Evolutionary conservation across 2,113 vertebrate genomes (phyloP).

Genomic region (Ascaphus truei): DNA sequence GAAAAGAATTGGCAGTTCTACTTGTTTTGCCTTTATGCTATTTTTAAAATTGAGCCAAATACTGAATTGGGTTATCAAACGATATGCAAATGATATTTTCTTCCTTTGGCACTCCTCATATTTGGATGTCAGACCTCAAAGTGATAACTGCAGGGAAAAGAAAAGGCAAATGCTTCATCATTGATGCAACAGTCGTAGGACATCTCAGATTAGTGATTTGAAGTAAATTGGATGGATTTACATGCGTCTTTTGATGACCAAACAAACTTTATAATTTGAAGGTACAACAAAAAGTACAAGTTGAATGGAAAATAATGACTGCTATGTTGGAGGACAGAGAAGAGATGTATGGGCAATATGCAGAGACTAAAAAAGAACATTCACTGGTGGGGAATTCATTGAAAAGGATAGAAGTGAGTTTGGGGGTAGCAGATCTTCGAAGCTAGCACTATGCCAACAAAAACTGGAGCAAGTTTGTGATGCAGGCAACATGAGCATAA

Average conservation of each 20-base stretch:
- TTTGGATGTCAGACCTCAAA: constrained; percentile 3
- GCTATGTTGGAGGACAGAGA: too few species aligned
- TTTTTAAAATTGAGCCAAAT: constrained; percentile 25
- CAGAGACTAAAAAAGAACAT: neutral
- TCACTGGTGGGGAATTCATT: neutral
- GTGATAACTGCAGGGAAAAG: constrained; percentile 2
- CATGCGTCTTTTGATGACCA: too few species aligned
- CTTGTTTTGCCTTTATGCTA: constrained; percentile 35
- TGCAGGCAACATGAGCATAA: too few species aligned
- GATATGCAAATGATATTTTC: constrained; percentile 20
- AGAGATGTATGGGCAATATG: too few species aligned
- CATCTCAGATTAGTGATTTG: too few species aligned
- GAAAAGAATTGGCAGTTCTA: constrained; percentile 32
- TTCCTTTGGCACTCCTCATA: neutral
- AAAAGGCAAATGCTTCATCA: constrained; percentile 8
- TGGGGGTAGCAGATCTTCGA: neutral
- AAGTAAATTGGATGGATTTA: too few species aligned
- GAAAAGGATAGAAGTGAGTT: too few species aligned
- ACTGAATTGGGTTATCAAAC: constrained; percentile 13
- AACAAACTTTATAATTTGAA: too few species aligned
- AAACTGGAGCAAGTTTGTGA: neutral
- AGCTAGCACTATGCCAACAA: neutral
- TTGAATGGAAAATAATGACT: too few species aligned
- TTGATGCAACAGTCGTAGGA: too few species aligned
- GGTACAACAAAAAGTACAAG: too few species aligned